Percentiles rank a stretch among this genome's conserved stretches.
Evolutionary conservation across 1,140 invertebrate genomes (phyloP).

Genomic region (Aricia agestis): DNA sequence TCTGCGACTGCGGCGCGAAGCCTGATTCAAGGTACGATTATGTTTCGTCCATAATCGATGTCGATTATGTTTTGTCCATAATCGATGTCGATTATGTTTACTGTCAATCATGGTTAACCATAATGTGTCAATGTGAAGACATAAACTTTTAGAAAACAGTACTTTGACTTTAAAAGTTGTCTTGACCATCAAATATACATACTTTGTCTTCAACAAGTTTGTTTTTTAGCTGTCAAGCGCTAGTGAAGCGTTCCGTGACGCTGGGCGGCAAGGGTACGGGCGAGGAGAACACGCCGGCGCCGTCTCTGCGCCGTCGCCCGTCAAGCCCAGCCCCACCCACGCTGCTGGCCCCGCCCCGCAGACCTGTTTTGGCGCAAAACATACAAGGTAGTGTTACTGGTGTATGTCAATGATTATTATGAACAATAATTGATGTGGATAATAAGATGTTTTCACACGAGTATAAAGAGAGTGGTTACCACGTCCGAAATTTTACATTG

Average conservation of each 20-base stretch:
- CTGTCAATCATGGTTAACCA: too few species aligned
- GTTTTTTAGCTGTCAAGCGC: constrained; percentile 78
- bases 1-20: constrained; percentile 98
- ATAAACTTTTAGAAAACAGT: too few species aligned
- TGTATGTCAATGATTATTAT: background rate
- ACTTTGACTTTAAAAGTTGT: too few species aligned
- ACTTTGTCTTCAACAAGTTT: too few species aligned
- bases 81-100: too few species aligned
- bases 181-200: background rate
- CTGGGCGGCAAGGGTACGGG: constrained; percentile 47
- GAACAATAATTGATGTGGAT: too few species aligned
- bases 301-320: constrained; percentile 82
- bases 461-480: too few species aligned
- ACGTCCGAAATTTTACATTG: too few species aligned
- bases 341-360: constrained; percentile 50
- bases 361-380: constrained; percentile 57
- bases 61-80: too few species aligned
- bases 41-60: too few species aligned
- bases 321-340: constrained; percentile 80
- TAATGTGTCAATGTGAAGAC: too few species aligned
- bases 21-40: constrained; percentile 80
- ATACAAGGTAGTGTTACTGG: constrained; percentile 48
- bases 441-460: too few species aligned
- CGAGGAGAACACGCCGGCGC: constrained; percentile 74
- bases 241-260: constrained; percentile 81